phyloP scores from a whole-genome alignment of 2,113 vertebrate species.

The Nicator chloris region DNA sequence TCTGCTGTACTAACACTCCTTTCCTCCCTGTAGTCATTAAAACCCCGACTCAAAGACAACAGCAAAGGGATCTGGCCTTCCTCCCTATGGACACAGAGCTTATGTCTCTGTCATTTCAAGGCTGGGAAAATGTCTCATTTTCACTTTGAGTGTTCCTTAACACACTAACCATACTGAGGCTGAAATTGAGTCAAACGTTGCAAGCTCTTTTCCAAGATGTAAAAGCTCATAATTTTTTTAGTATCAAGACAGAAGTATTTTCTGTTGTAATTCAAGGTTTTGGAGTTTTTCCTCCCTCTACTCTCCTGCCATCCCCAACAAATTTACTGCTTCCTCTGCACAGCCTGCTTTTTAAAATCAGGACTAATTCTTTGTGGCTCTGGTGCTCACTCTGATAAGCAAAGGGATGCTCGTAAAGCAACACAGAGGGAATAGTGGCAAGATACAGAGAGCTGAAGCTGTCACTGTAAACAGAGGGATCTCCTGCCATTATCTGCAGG shows the following conservation, averaged over 20 bases:
- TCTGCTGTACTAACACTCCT: not conserved
- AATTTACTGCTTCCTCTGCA: not conserved
- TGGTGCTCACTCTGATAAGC: not conserved
- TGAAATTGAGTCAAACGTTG: not conserved
- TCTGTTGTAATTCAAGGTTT: not conserved
- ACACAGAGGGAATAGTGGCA: not conserved
- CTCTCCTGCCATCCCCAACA: not conserved
- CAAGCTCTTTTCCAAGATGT: not conserved
- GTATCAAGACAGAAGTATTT: not conserved
- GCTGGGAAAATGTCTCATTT: not conserved
- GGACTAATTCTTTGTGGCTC: not conserved
- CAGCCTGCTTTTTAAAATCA: not conserved
- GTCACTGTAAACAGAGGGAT: not conserved
- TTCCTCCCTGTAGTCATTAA: conserved; percentile 20
- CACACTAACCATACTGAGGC: not conserved
- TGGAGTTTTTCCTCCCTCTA: not conserved
- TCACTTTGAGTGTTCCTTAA: not conserved
- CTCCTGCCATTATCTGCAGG: not conserved
- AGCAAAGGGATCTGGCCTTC: conserved; percentile 2
- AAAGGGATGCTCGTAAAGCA: not conserved
- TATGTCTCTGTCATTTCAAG: conserved; percentile 14
- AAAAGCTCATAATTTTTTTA: not conserved
- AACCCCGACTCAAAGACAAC: not conserved
- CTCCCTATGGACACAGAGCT: conserved; percentile 17
- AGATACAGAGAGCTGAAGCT: not conserved